Evolutionary conservation across 2,113 vertebrate species (phyloP), one percentile per base, ranked within the genome.

Genomic region (Salvelinus sp.): DNA sequence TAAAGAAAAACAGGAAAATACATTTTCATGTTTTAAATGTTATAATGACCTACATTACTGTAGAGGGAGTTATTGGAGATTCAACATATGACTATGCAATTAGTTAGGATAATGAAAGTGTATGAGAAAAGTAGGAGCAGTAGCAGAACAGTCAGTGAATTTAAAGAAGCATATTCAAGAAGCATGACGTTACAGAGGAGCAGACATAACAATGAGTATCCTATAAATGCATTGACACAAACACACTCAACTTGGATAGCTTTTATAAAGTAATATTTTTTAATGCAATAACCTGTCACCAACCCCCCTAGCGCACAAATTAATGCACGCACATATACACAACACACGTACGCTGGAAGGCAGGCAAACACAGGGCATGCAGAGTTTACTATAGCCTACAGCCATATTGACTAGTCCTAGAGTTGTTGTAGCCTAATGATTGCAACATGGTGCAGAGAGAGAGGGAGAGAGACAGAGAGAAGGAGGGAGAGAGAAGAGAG

Each of bases 21-120:
- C 80, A 72, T 62, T 76, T 86, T 86, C 85, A 88, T 89, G 90
- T 87, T 82, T 77, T 70, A 77, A 30, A 77, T 83, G 89, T 89
- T 89, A 62, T 62, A n/a, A 90, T 90, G 88, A 2, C 73, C 60
- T 72, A 5, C 50, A 54, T 54, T 54, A 18, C 50, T 14, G 16
- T 18, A 67, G 50, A 73, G 66, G 44, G 66, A 63, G 30, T 76
- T 77, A 85, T 68, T 6, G 28, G 84, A 77, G 77, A 65, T 78
- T 80, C 60, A 78, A 38, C 38, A 89, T 75, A 88, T 86, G 83
- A 77, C 84, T 66, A 79, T 70, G 67, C 33, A 70, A 54, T 50
- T 72, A 79, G 83, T 82, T 73, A 47, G 38, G 73, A 73, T 73
- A 85, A 69, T 82, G 84, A 78, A 50, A 73, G 75, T 68, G 71